A percentile compares a stretch with the other conserved stretches of the same genome.
These are phyloP conservation scores for Gasteruption jaculator DNA, from an alignment of 2,888 invertebrate genomes.

Conservation along the genomic window DNA sequence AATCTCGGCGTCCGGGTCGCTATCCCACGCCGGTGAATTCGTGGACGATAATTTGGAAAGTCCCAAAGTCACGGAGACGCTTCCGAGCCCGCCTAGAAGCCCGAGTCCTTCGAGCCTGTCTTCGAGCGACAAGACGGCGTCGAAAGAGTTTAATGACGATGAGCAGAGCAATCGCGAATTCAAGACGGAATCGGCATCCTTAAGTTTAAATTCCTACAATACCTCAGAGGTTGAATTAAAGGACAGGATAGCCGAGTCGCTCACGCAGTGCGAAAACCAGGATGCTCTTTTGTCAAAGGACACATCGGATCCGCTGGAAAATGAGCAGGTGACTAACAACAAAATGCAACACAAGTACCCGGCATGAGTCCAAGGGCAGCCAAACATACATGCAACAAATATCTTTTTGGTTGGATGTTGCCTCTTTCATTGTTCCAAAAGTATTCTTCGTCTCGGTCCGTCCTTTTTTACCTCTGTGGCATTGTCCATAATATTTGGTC, in stretches of 20 bases:
- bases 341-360: slow-evolving; percentile 37
- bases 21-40: slow-evolving; percentile 14
- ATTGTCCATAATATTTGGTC: slow-evolving; percentile 1
- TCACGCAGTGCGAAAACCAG: slow-evolving; percentile 28
- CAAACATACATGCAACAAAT: slow-evolving; percentile 24
- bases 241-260: slow-evolving; percentile 37
- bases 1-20: slow-evolving; percentile 27
- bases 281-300: slow-evolving; percentile 29
- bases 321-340: slow-evolving; percentile 46
- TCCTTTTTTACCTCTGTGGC: slow-evolving; percentile 17
- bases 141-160: slow-evolving; percentile 24
- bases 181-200: slow-evolving; percentile 35
- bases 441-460: slow-evolving; percentile 18
- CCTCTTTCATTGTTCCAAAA: too few relatives aligned
- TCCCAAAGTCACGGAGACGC: slow-evolving; percentile 27
- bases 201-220: slow-evolving; percentile 37
- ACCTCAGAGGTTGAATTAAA: slow-evolving; percentile 38
- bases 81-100: slow-evolving; percentile 34
- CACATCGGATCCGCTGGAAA: slow-evolving; percentile 29
- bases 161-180: slow-evolving; percentile 33
- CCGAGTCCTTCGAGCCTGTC: slow-evolving; percentile 27
- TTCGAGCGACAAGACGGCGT: slow-evolving; percentile 22
- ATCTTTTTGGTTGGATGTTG: not conserved
- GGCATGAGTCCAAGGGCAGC: slow-evolving; percentile 42
- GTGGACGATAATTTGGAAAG: slow-evolving; percentile 7